phyloP scores from a whole-genome alignment of 2,888 invertebrate genomes.

The Parnassius apollo region DNA sequence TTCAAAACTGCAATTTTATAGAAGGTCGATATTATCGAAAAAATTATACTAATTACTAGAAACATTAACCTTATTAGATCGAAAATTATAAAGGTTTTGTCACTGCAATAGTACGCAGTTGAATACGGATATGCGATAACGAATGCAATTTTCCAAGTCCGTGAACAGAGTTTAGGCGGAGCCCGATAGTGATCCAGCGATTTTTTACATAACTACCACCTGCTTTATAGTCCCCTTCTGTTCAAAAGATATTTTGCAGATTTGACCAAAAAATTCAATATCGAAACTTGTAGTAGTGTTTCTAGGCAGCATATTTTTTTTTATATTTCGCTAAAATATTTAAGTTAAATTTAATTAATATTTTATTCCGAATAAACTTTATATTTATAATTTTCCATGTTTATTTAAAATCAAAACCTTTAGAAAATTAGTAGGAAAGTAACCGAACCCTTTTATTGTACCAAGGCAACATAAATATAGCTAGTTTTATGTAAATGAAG shows the following conservation, averaged over 20 bases:
- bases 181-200: conserved; percentile 45
- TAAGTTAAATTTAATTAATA: too few species aligned
- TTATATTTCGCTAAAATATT: too few species aligned
- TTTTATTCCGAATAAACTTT: too few species aligned
- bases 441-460: too few species aligned
- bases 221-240: conserved; percentile 32
- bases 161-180: conserved; percentile 74
- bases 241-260: conserved; percentile 29
- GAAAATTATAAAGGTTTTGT: conserved; percentile 10
- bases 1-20: too few species aligned
- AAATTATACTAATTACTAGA: not conserved
- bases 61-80: conserved; percentile 6
- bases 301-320: too few species aligned
- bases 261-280: conserved; percentile 4
- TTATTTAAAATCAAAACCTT: too few species aligned
- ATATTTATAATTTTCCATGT: too few species aligned
- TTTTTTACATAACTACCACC: conserved; percentile 54
- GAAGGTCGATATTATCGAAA: too few species aligned
- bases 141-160: conserved; percentile 79
- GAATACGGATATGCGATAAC: conserved; percentile 75
- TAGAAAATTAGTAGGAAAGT: too few species aligned
- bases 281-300: not conserved
- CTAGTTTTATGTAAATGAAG: conserved; percentile 76
- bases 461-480: not conserved
- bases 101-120: conserved; percentile 42